These are phyloP conservation scores for Sarcophaga caerulescens DNA, from an alignment of 2,888 invertebrate genomes.

Conservation along the genomic window DNA sequence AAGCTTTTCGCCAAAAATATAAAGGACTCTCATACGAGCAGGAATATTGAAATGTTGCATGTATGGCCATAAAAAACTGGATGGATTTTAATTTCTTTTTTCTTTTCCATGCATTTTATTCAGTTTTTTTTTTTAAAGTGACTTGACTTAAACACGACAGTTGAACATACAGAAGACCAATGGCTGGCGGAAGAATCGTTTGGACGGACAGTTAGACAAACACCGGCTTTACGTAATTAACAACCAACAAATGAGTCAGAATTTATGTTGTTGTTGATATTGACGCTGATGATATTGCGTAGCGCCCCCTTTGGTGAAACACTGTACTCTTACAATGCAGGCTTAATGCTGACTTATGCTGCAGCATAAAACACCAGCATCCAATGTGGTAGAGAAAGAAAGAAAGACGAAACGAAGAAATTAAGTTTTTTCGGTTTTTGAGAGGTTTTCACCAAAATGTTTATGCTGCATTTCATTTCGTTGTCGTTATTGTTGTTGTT, in stretches of 20 bases:
- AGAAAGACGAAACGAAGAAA: constrained; percentile 18
- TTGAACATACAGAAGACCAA: too few relatives aligned
- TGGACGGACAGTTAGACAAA: constrained; percentile 21
- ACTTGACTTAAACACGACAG: too few relatives aligned
- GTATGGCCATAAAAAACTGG: constrained; percentile 53
- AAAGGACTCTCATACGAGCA: constrained; percentile 32
- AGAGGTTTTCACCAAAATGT: constrained; percentile 13
- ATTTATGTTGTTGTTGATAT: constrained; percentile 79
- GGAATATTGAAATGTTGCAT: constrained; percentile 69
- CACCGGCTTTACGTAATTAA: constrained; percentile 67
- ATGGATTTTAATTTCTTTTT: constrained; percentile 12
- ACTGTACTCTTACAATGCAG: constrained; percentile 28
- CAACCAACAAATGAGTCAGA: constrained; percentile 75
- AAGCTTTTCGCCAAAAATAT: constrained; percentile 11
- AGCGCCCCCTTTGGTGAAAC: constrained; percentile 66
- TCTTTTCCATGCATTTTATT: not conserved
- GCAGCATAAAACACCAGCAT: not conserved
- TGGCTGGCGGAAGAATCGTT: not conserved
- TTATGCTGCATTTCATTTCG: constrained; percentile 13
- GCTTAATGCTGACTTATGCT: not conserved
- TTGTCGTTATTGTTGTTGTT: constrained; percentile 16
- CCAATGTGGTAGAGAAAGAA: not conserved
- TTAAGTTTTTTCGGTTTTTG: constrained; percentile 31
- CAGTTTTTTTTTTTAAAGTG: too few relatives aligned
- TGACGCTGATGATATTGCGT: constrained; percentile 72